phyloP scores from a whole-genome alignment of 2,888 invertebrate species.

The Ochropacha duplaris region DNA sequence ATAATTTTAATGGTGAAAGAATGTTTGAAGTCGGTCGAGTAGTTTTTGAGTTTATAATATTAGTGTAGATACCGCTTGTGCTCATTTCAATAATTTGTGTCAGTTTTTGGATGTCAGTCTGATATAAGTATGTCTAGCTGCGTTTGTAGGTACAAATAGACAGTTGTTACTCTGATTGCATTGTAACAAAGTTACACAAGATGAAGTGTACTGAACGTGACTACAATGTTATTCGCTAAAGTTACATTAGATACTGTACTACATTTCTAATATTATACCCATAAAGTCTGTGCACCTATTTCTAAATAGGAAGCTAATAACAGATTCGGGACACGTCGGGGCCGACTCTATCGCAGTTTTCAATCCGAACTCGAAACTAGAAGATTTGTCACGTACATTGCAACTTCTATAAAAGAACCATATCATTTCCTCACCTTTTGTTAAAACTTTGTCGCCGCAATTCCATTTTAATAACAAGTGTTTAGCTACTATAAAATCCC shows the following conservation, averaged over 20 bases:
- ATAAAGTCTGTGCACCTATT: conserved; percentile 63
- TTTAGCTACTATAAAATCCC: conserved; percentile 6
- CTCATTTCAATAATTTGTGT: conserved; percentile 37
- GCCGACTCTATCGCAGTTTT: conserved; percentile 79
- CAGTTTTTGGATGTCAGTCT: conserved; percentile 32
- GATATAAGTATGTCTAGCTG: conserved; percentile 13
- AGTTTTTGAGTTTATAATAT: no score
- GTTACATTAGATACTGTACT: conserved; percentile 27
- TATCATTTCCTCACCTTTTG: conserved; percentile 75
- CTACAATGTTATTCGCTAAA: no score
- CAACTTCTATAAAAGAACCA: conserved; percentile 74
- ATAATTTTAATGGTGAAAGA: no score
- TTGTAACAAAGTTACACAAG: conserved; percentile 40
- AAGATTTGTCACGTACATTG: conserved; percentile 81
- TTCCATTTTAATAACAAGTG: conserved; percentile 37
- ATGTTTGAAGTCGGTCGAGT: no score
- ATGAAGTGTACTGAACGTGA: conserved; percentile 53
- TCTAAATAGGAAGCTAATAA: conserved; percentile 68
- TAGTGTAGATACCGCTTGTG: conserved; percentile 30
- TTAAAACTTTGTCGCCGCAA: conserved; percentile 45
- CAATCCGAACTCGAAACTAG: conserved; percentile 77
- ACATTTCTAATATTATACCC: conserved; percentile 59
- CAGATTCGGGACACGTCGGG: conserved; percentile 70
- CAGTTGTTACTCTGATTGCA: conserved; percentile 32
- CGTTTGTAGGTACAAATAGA: no score